These are phyloP conservation scores for Lasioglossum malachurum DNA, from an alignment of 2,888 invertebrate genomes.

Conservation along the genomic window DNA sequence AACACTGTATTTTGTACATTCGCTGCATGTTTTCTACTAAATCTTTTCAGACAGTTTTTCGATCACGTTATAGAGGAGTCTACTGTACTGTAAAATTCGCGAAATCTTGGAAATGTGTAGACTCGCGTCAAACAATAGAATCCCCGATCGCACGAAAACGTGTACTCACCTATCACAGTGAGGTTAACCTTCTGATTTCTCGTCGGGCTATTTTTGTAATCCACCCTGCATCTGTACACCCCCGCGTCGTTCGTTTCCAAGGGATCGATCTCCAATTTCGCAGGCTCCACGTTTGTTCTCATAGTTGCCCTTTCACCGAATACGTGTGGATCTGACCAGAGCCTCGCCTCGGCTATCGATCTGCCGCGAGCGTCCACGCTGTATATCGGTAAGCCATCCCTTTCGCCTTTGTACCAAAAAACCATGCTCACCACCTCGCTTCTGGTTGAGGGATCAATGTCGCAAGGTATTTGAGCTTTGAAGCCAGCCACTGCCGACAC, in stretches of 20 bases:
- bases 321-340: conserved; percentile 85
- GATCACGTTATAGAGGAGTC: not conserved
- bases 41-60: not conserved
- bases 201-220: conserved; percentile 86
- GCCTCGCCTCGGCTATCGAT: conserved; percentile 82
- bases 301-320: conserved; percentile 85
- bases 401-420: conserved; percentile 93
- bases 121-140: not conserved
- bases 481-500: conserved; percentile 94
- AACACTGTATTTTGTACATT: no score
- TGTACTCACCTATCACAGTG: conserved; percentile 86
- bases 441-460: conserved; percentile 91
- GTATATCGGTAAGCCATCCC: conserved; percentile 94
- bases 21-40: not conserved
- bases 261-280: conserved; percentile 84
- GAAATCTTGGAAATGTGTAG: not conserved
- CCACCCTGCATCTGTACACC: conserved; percentile 86
- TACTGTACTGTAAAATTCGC: not conserved
- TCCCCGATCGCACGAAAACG: not conserved
- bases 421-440: conserved; percentile 96
- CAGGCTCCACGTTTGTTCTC: conserved; percentile 85
- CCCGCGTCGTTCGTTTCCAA: conserved; percentile 85
- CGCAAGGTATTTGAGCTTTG: conserved; percentile 93
- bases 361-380: conserved; percentile 87
- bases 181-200: conserved; percentile 86